phyloP scores from a whole-genome alignment of 2,113 vertebrate genomes.

The Scomber scombrus region DNA sequence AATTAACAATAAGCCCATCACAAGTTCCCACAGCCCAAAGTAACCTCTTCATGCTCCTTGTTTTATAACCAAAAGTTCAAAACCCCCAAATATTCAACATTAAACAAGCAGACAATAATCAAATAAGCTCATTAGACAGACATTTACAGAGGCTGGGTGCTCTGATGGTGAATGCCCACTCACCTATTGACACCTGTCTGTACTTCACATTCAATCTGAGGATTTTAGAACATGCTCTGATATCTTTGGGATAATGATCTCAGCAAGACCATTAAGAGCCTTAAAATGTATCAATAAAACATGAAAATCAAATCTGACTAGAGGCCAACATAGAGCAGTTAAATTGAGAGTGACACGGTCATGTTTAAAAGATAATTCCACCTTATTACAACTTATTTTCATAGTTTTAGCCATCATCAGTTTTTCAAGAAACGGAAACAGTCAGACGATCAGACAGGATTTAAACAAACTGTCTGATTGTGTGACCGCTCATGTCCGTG shows the following conservation, averaged over 20 bases:
- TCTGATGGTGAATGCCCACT: not conserved
- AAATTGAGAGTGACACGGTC: not conserved
- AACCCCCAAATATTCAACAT: not conserved
- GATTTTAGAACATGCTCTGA: no score
- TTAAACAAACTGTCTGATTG: no score
- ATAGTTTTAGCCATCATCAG: no score
- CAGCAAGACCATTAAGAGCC: not conserved
- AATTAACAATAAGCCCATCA: no score
- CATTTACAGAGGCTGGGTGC: not conserved
- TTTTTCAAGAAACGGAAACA: no score
- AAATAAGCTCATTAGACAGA: no score
- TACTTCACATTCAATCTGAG: not conserved
- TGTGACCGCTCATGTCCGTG: no score
- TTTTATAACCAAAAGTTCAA: no score
- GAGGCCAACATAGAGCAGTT: not conserved
- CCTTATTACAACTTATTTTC: not conserved
- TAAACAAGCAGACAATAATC: no score
- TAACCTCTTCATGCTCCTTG: no score
- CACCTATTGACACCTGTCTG: not conserved
- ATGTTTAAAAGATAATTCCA: not conserved
- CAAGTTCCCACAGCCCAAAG: no score
- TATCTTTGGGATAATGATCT: not conserved
- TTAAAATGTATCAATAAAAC: slow-evolving; percentile 11
- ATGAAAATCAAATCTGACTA: slow-evolving; percentile 13
- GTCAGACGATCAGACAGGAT: no score